Base-by-base conservation (phyloP, 2,888 invertebrate genomes). In the Ophion obscuratus region DNA sequence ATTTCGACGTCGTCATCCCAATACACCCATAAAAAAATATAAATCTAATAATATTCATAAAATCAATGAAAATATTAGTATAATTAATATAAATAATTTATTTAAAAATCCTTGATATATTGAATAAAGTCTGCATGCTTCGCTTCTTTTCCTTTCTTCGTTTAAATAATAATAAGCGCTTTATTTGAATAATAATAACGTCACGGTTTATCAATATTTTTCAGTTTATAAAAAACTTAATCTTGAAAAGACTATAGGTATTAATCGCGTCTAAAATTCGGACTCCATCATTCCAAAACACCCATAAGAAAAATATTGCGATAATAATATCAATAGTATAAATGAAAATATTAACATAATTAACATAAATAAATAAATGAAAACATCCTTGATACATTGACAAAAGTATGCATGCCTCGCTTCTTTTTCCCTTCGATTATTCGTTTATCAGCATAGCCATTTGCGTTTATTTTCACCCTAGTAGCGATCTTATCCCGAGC, bases 381-480 rank as follows among this genome's bases (percentile, higher is more conserved):
- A 78, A 44, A 62, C 70, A 71, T 17, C 11, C 20, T 61, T 67
- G 24, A 14, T 62, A 53, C 31, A 4, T 36, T 31, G 36, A 68
- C 7, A 40, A 68, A 27, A 2, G 1, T 62, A 31, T 70, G 6
- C 2, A 17, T n/a, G 27, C 14, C 5, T 36, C 59, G 53, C 31
- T 79, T 47, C 62, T 70, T 61, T 61, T 31, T 40, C 47, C 20
- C n/a, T n/a, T 27, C 79, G 24, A 57, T 73, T 27, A 59, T 66
- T 64, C 71, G 64, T 70, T 62, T 9, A 17, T 71, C 20, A 31
- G 53, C 47, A 59, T 57, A 57, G 7, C 64, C 44, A 66, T 73
- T 74, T 27, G 4, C 59, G 64, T 57, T 81, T 71, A 78, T 83
- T 80, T 80, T 62, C 27, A 77, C 40, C 44, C 47, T n/a, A 44